Conservation (phyloP, 2,888 invertebrate species). For the Podotricha telesiphe region DNA sequence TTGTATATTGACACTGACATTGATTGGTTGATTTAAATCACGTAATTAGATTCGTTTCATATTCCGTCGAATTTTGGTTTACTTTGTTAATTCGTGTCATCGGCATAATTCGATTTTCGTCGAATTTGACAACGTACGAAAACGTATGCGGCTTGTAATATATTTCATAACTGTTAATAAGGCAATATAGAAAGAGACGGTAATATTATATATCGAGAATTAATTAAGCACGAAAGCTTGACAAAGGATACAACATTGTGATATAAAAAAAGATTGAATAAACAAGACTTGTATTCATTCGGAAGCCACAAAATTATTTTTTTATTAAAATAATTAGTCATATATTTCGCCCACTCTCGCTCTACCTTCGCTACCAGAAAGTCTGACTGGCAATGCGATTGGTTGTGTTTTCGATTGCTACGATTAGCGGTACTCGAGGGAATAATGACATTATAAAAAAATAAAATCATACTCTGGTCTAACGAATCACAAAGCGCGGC, state of each 20-base stretch:
- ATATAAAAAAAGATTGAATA: too few relatives aligned
- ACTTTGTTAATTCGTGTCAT: constrained; percentile 30
- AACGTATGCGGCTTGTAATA: constrained; percentile 30
- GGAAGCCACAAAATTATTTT: too few relatives aligned
- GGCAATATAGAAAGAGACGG: background rate
- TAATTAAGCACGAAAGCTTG: background rate
- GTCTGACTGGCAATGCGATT: too few relatives aligned
- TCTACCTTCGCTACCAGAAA: too few relatives aligned
- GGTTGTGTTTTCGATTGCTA: too few relatives aligned
- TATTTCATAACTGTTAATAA: constrained; percentile 10
- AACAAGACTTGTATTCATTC: too few relatives aligned
- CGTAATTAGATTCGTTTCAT: constrained; percentile 33
- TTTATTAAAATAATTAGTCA: too few relatives aligned
- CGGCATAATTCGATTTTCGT: constrained; percentile 30
- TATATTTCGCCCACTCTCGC: too few relatives aligned
- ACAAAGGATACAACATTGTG: background rate
- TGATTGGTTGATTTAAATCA: constrained; percentile 28
- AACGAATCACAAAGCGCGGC: too few relatives aligned
- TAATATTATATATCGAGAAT: background rate
- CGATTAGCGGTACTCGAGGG: too few relatives aligned
- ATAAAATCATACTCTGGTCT: too few relatives aligned
- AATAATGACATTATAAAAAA: too few relatives aligned
- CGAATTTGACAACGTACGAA: constrained; percentile 26
- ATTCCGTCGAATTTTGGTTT: constrained; percentile 31
- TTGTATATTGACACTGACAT: constrained; percentile 13